These are phyloP conservation scores for Dorcus parallelipipedus DNA, from an alignment of 2,888 invertebrate species.

Conservation along the genomic window DNA sequence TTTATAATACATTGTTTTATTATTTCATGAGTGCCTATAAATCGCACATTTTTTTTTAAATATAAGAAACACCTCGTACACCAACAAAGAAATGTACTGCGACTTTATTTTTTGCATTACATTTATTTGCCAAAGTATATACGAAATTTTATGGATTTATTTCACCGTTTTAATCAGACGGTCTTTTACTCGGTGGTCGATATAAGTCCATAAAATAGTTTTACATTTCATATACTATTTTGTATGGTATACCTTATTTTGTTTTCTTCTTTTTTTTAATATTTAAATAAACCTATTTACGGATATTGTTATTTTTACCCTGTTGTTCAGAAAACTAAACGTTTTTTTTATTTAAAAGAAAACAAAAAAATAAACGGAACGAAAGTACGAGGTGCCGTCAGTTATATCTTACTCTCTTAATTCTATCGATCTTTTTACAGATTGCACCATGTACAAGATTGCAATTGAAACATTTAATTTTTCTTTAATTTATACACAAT, in stretches of 20 bases:
- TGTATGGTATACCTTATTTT: conserved; percentile 35
- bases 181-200: not conserved
- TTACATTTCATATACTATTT: conserved; percentile 23
- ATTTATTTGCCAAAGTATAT: conserved; percentile 10
- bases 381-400: conserved; percentile 44
- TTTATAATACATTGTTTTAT: conserved; percentile 44
- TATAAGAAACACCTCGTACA: conserved; percentile 44
- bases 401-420: conserved; percentile 34
- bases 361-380: conserved; percentile 22
- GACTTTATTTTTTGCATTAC: conserved; percentile 5
- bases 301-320: conserved; percentile 48
- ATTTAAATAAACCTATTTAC: conserved; percentile 42
- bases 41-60: conserved; percentile 29
- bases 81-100: conserved; percentile 16
- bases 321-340: conserved; percentile 36
- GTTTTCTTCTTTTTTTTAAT: conserved; percentile 20
- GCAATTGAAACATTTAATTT: conserved; percentile 42
- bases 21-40: conserved; percentile 25
- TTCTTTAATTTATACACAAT: conserved; percentile 44
- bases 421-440: conserved; percentile 39
- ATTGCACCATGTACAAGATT: conserved; percentile 49
- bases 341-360: conserved; percentile 4
- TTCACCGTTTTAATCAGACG: not conserved
- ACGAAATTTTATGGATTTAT: conserved; percentile 1
- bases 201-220: conserved; percentile 16